phyloP scores from a whole-genome alignment of 2,888 invertebrate genomes.

The Sarcophaga caerulescens region DNA sequence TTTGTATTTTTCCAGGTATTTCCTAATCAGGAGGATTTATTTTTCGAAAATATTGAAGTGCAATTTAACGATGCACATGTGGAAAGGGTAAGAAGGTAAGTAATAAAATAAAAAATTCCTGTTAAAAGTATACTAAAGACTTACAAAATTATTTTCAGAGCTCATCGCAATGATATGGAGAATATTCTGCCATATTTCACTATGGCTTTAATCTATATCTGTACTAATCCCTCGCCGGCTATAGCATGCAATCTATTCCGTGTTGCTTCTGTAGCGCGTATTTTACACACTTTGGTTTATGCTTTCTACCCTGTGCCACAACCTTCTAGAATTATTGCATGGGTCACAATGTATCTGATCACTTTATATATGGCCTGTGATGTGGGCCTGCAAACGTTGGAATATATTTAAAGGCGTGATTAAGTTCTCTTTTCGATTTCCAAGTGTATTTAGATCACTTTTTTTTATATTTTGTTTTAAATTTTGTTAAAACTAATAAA shows the following conservation, averaged over 20 bases:
- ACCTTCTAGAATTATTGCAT: slow-evolving; percentile 82
- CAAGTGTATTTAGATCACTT: slow-evolving; percentile 2
- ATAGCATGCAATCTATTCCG: slow-evolving; percentile 83
- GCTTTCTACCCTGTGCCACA: slow-evolving; percentile 84
- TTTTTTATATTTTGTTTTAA: slow-evolving; percentile 10
- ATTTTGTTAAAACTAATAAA: slow-evolving; percentile 49
- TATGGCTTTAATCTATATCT: slow-evolving; percentile 83
- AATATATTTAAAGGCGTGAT: slow-evolving; percentile 71
- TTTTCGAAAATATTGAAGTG: slow-evolving; percentile 78
- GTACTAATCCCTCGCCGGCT: slow-evolving; percentile 82
- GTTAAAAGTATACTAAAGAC: neutral
- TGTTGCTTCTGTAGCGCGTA: slow-evolving; percentile 82
- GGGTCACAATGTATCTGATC: slow-evolving; percentile 79
- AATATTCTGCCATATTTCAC: slow-evolving; percentile 85
- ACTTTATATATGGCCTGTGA: slow-evolving; percentile 82
- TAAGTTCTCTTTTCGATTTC: neutral
- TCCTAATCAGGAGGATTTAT: slow-evolving; percentile 82
- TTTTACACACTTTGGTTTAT: slow-evolving; percentile 85
- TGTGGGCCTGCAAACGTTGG: slow-evolving; percentile 77
- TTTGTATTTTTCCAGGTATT: slow-evolving; percentile 81
- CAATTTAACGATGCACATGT: slow-evolving; percentile 79
- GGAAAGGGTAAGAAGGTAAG: slow-evolving; percentile 70
- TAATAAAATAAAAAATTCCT: neutral
- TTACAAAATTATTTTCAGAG: slow-evolving; percentile 81
- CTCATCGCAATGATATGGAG: slow-evolving; percentile 87